Evolutionary conservation across 1,140 invertebrate species (phyloP), one percentile per base, ranked within the genome.

Genomic region (Leptinotarsa texana): DNA sequence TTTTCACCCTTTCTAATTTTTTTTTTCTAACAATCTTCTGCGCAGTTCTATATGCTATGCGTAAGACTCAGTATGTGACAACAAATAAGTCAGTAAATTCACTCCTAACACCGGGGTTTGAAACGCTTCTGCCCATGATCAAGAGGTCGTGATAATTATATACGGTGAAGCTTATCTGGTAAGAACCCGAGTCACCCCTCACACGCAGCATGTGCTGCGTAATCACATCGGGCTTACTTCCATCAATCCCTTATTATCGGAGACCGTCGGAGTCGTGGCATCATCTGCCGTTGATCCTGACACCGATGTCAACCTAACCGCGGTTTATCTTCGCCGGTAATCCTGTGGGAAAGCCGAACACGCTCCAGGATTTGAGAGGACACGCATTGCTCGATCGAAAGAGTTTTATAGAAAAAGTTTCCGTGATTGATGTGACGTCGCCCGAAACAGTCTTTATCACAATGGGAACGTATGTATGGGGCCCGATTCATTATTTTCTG

Each of bases 211-310:
- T 57, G 33, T 18, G 51, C 51, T 57, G 51, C 51, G 51, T 57
- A 57, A 57, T 57, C 51, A 57, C 51, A 3, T 17, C 51, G n/a
- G 70, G 75, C 42, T 76, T 76, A 74, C 72, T 76, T 70, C 72
- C 72, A 76, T 76, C 75, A 76, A 76, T 76, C 75, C 75, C 69
- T 68, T 68, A 68, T 68, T 68, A 68, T 68, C 66, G 33, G 72
- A 69, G 61, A 42, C 69, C 70, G 61, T 68, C n/a, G 27, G 61
- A 24, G 65, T 73, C 33, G 24, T 57, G 70, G 65, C 74, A 69
- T 72, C 74, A 73, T 72, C 74, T 73, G 74, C 62, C 51, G 70
- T 42, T 67, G 42, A 68, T 74, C 48, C 63, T 33, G 73, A 68
- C 63, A 61, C 63, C 49, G 24, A 48, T 57, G 57, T 71, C 69